Evolutionary conservation across 2,888 invertebrate species (phyloP).

Genomic region (Biston stratarius): DNA sequence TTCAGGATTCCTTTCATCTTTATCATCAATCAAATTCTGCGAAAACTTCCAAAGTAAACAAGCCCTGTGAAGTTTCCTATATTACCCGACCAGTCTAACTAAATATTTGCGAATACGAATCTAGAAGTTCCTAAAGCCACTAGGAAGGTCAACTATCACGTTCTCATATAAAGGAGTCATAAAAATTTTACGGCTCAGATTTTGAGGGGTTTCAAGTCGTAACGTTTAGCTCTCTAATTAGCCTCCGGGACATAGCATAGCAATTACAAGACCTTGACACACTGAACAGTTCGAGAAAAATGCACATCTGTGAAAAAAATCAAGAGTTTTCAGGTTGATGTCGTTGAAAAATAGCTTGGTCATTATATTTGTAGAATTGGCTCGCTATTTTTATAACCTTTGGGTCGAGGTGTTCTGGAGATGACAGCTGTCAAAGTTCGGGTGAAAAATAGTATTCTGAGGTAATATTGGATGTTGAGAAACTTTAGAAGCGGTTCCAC

Average conservation of each 20-base stretch:
- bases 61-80: slow-evolving; percentile 52
- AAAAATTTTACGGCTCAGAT: slow-evolving; percentile 38
- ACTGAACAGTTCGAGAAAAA: slow-evolving; percentile 58
- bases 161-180: slow-evolving; percentile 38
- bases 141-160: slow-evolving; percentile 28
- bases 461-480: slow-evolving; percentile 20
- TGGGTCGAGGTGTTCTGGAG: slow-evolving; percentile 46
- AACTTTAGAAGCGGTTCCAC: slow-evolving; percentile 2
- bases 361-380: slow-evolving; percentile 49
- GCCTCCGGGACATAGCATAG: slow-evolving; percentile 41
- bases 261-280: slow-evolving; percentile 69
- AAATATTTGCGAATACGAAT: slow-evolving; percentile 52
- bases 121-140: slow-evolving; percentile 41
- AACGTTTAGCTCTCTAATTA: slow-evolving; percentile 46
- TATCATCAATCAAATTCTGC: slow-evolving; percentile 33
- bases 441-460: slow-evolving; percentile 25
- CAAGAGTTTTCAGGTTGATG: slow-evolving; percentile 63
- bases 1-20: slow-evolving; percentile 38
- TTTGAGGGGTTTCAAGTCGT: slow-evolving; percentile 39
- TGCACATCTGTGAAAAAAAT: slow-evolving; percentile 64
- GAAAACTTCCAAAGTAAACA: slow-evolving; percentile 58
- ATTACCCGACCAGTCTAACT: slow-evolving; percentile 47
- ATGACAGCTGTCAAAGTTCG: slow-evolving; percentile 47
- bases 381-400: slow-evolving; percentile 60
- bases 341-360: slow-evolving; percentile 63